Conservation (phyloP, 2,113 vertebrate genomes). For the Erythrolamprus reginae region DNA sequence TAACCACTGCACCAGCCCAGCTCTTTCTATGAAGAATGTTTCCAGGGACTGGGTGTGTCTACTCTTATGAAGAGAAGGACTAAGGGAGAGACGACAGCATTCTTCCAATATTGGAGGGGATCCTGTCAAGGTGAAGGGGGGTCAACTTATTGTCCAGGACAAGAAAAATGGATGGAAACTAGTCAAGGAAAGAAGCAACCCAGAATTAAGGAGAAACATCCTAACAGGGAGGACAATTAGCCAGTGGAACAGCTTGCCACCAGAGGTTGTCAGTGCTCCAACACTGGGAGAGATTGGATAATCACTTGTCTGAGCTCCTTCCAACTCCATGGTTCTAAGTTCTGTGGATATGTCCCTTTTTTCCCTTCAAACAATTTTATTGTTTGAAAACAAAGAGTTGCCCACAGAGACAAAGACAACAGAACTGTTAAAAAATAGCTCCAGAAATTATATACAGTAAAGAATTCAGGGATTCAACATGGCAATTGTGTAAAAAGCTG, state of each 20-base stretch:
- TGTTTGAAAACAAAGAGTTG: constrained; percentile 62
- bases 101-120: neutral
- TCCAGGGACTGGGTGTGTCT: neutral
- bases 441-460: constrained; percentile 64
- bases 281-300: neutral
- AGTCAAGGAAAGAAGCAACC: neutral
- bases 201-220: neutral
- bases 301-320: neutral
- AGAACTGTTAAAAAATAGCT: constrained; percentile 53
- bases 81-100: neutral
- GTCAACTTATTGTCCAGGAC: neutral
- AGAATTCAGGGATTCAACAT: constrained; percentile 67
- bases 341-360: neutral
- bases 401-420: constrained; percentile 58
- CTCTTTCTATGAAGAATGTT: neutral
- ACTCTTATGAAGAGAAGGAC: neutral
- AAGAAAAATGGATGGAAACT: neutral
- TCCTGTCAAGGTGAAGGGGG: neutral
- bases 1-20: too few species aligned
- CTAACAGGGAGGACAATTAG: neutral
- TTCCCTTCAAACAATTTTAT: constrained; percentile 69
- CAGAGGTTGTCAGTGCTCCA: neutral
- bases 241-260: too few species aligned
- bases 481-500: constrained; percentile 51
- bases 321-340: neutral